Base-by-base conservation (phyloP, 2,888 invertebrate species). In the Willowsia nigromaculata region DNA sequence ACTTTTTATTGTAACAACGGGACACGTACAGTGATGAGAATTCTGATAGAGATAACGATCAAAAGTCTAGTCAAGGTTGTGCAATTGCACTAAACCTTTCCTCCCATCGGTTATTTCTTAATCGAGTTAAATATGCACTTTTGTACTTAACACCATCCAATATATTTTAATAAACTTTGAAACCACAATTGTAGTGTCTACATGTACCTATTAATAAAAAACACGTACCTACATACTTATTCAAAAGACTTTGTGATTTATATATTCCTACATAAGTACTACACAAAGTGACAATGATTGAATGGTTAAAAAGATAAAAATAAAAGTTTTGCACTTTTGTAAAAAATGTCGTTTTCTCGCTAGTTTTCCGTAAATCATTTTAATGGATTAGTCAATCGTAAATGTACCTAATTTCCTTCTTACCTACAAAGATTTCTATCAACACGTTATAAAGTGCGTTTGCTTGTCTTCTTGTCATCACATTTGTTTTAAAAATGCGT, bases 401-500 rank as follows among this genome's bases (percentile, higher is more conserved):
- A 65, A 65, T 33, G 65, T 22, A n/a, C 15, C 65, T 53, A 30
- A 2, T 30, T 30, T 27, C 30, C 27, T 15, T 9, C 22, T 27
- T 62, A 3, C 27, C 30, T 62, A 62, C 18, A 25, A 3, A 13
- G 11, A 13, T 30, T 33, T 37, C 40, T 65, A 62, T 81, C 22
- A 56, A 4, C 18, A 37, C 78, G n/a, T 30, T 37, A 40, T 30
- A 76, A 53, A 80, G 33, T 80, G 37, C 18, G n/a, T 82, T 62
- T 62, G 27, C 59, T 40, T 82, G 82, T 82, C 43, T 25, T 25
- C 82, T 25, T 59, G 62, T 80, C 37, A 59, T 37, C 80, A 59
- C 3, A 13, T 50, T 40, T 78, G 74, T 74, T 43, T 5, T 47
- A 25, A 27, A 74, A 74, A 74, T 47, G 13, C 50, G 7, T 15